phyloP scores from a whole-genome alignment of 2,797 vertebrate genomes.

The Malacoctenus gilli region DNA sequence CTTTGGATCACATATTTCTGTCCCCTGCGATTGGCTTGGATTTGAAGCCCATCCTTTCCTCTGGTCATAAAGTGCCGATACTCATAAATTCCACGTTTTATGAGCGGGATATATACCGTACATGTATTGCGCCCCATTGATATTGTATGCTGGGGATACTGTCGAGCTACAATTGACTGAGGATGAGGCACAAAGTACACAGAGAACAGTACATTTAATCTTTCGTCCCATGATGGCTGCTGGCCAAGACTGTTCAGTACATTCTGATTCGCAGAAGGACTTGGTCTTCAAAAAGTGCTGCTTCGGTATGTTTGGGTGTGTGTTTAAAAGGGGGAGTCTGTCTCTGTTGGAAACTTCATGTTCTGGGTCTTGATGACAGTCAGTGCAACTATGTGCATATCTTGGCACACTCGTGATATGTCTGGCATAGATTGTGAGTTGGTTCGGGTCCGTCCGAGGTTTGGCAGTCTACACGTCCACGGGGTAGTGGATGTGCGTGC shows the following conservation, averaged over 20 bases:
- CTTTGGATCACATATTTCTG: constrained; percentile 61
- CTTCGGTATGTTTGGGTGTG: constrained; percentile 24
- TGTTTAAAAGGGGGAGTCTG: constrained; percentile 26
- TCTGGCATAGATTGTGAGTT: constrained; percentile 61
- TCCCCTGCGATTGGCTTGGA: constrained; percentile 26
- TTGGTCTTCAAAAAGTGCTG: constrained; percentile 48
- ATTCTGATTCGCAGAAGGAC: constrained; percentile 65
- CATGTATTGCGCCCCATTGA: constrained; percentile 43
- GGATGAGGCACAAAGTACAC: constrained; percentile 74
- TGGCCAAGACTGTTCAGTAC: constrained; percentile 62
- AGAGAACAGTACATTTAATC: constrained; percentile 61
- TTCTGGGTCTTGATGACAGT: constrained; percentile 52
- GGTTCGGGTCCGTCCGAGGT: constrained; percentile 19
- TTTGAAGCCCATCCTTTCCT: constrained; percentile 31
- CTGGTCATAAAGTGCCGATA: constrained; percentile 53
- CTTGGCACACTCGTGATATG: constrained; percentile 68
- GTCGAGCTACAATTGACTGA: constrained; percentile 64
- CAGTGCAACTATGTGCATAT: constrained; percentile 49
- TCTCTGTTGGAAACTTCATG: constrained; percentile 36
- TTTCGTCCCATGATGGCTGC: constrained; percentile 44
- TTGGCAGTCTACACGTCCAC: constrained; percentile 85
- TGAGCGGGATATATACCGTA: constrained; percentile 10
- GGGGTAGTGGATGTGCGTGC: constrained; percentile 83
- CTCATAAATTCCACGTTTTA: constrained; percentile 41
- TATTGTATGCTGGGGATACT: constrained; percentile 48